phyloP scores from a whole-genome alignment of 2,888 invertebrate species.

The Xanthostigma xanthostigma region DNA sequence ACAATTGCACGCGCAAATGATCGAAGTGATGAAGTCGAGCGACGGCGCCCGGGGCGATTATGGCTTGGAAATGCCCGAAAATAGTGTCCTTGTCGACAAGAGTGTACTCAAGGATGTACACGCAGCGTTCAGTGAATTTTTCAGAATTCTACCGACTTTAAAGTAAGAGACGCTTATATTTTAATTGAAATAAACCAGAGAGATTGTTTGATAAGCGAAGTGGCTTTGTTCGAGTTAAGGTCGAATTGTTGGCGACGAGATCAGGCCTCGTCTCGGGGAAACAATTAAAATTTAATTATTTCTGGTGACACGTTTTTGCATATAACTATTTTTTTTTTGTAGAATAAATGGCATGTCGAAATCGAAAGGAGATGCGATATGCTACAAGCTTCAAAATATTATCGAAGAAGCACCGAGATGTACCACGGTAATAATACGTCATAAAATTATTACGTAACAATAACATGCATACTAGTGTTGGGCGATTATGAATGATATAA shows the following conservation, averaged over 20 bases:
- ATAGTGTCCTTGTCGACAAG: neutral
- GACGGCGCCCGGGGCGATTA: neutral
- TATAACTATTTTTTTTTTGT: neutral
- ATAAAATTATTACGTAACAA: neutral
- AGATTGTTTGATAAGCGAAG: too few relatives aligned
- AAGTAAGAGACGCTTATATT: too few relatives aligned
- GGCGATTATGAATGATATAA: too few relatives aligned
- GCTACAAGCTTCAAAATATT: slow-evolving; percentile 2
- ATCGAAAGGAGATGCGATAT: neutral
- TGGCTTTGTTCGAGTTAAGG: too few relatives aligned
- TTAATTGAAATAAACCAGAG: neutral
- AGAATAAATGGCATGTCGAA: neutral
- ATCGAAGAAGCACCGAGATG: slow-evolving; percentile 2
- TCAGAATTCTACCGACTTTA: neutral
- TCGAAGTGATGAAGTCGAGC: slow-evolving; percentile 28
- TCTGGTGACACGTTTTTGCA: too few relatives aligned
- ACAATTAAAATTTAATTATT: too few relatives aligned
- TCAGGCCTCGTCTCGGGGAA: too few relatives aligned
- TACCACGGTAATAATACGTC: neutral
- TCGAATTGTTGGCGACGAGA: too few relatives aligned
- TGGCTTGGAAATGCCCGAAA: too few relatives aligned
- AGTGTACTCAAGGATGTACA: slow-evolving; percentile 3
- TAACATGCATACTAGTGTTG: too few relatives aligned
- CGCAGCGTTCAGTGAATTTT: slow-evolving; percentile 1
- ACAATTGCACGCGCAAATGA: slow-evolving; percentile 43